Evolutionary conservation across 2,888 invertebrate species (phyloP).

Genomic region (Patella ulyssiponensis): DNA sequence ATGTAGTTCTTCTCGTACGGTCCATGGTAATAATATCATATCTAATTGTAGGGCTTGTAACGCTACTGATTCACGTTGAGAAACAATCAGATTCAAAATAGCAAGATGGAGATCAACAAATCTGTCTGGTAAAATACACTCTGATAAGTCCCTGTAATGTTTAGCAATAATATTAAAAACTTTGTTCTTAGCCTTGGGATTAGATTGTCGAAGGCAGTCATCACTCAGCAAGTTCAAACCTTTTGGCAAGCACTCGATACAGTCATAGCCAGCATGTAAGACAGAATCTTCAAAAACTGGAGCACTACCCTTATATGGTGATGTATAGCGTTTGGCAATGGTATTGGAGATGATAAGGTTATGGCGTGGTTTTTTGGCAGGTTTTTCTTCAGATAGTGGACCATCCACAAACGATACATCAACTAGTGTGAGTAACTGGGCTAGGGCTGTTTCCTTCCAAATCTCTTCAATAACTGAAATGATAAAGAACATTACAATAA

Average conservation of each 20-base stretch:
- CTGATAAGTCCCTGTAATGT: conserved; percentile 49
- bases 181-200: conserved; percentile 56
- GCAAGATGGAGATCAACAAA: conserved; percentile 66
- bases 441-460: conserved; percentile 64
- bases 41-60: conserved; percentile 64
- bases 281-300: conserved; percentile 53
- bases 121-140: conserved; percentile 63
- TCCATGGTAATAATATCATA: conserved; percentile 60
- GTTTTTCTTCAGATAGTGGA: conserved; percentile 54
- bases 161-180: conserved; percentile 64
- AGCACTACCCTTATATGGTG: conserved; percentile 42
- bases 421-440: conserved; percentile 63
- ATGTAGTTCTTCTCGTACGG: conserved; percentile 62
- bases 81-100: conserved; percentile 64
- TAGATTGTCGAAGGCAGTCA: conserved; percentile 50
- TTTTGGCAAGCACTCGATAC: conserved; percentile 63
- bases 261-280: conserved; percentile 62
- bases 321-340: conserved; percentile 55
- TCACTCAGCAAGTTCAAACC: conserved; percentile 61
- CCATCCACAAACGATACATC: conserved; percentile 69
- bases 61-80: conserved; percentile 50
- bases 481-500: not conserved
- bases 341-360: conserved; percentile 56
- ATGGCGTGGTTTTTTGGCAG: conserved; percentile 36
- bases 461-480: conserved; percentile 59